Evolutionary conservation across 2,113 vertebrate species (phyloP), one percentile per base, ranked within the genome.

Genomic region (Sylvia atricapilla): DNA sequence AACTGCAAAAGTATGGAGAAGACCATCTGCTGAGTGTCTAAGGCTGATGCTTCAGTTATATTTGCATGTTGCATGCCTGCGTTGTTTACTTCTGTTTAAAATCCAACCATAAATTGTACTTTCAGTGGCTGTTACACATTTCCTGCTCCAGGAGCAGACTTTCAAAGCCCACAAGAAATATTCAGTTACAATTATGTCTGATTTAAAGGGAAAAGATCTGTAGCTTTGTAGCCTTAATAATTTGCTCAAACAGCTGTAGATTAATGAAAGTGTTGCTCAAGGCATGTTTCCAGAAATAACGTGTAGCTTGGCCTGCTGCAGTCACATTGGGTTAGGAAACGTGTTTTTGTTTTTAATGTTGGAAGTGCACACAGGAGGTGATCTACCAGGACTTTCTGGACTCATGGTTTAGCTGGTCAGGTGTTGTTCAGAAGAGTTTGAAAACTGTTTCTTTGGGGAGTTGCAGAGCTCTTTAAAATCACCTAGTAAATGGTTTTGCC

Each of bases 261-360:
- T 96, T 96, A 96, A 95, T 95, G 96, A 74, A 96, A 95, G 78
- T 93, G 93, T 95, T 95, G 96, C 96, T 96, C 63, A 83, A 94
- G 96, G 96, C 96, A 37, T 77, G 63, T 95, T 96, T 97, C 96
- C 87, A 80, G 80, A 96, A 97, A 95, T 96, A 97, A 89, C 33
- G 0, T 1, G 5, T 56, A 85, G 62, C 75, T 91, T 1, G 5
- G 88, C 73, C 91, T 1, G 63, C 77, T 63, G 77, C 59, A 96
- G 89, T 94, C 94, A 83, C 77, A 83, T 67, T 90, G 66, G 73
- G 69, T 96, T 96, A 96, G 92, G 85, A 74, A 79, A 53, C 88
- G 43, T 56, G 53, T 53, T 73, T 82, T 63, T 87, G 74, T 74
- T 33, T 80, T 69, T 72, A 78, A 24, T 33, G 37, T 56, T 56